Base-by-base conservation (phyloP, 2,113 vertebrate genomes). In the Capreolus pygargus region DNA sequence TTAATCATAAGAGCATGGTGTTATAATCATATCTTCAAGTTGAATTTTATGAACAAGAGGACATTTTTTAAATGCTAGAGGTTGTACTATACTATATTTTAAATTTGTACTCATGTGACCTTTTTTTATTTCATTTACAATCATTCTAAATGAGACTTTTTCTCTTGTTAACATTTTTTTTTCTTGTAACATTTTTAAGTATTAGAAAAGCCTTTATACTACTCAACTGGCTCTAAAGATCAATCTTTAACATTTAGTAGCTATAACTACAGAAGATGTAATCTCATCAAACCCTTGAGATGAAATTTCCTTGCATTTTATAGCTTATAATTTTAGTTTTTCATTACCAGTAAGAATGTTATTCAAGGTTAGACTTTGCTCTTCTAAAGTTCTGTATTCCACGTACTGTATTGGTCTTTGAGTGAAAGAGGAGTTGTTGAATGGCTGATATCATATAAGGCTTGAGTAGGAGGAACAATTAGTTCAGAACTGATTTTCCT, bases 61-160 rank as follows among this genome's bases (percentile, higher is more conserved):
- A 58, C 17, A 52, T 54, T 88, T 70, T 81, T 64, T 15, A 89
- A 96, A 96, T 84, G 91, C 19, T 79, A 36, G 17, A 45, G 28
- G 55, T 90, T 93, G 79, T 86, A 58, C 14, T 67, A 52, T 82
- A 70, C 50, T 91, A 33, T 94, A 21, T 82, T 79, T 92, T 74
- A 97, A 95, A 81, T 89, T 86, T 89, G 52, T 54, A 92, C 9
- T 83, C 57, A 84, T 76, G 64, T 96, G 86, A 93, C 45, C 58
- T 96, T 97, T 47, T 96, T 96, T 39, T 13, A 79, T 97, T 95
- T 96, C 55, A 96, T 95, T 97, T 97, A 83, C 10, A 93, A 78
- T 86, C 23, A 55, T 54, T 19, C 50, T 86, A 86, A 93, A 90
- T 94, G 43, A 97, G 30, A n/a, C n/a, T 78, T 91, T 92, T 67